Conservation (phyloP, 2,797 vertebrate species). For the Falco cherrug region DNA sequence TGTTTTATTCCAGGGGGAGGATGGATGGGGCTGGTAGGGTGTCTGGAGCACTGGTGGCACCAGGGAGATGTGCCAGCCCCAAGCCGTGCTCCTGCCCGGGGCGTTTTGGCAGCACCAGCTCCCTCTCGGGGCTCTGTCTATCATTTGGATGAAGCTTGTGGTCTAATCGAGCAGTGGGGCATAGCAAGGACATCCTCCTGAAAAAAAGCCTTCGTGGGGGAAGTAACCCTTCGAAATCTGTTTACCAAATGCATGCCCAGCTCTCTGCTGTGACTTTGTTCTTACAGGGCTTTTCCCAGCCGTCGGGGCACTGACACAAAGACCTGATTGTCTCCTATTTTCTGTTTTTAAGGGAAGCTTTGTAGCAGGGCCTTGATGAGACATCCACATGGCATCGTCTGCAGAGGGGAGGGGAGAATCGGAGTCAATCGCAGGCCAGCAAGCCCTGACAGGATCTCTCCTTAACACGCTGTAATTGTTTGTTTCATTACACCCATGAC, state of each 20-base stretch:
- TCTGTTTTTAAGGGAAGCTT: background rate
- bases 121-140: fast-evolving
- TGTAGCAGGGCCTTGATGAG: background rate
- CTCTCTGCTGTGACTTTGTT: background rate
- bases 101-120: background rate
- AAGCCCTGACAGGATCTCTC: background rate
- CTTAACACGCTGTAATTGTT: background rate
- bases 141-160: background rate
- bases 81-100: too few species aligned
- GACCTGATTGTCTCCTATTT: background rate
- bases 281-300: background rate
- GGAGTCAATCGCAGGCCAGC: fast-evolving
- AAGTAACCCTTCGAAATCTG: background rate
- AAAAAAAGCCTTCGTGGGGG: background rate
- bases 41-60: background rate
- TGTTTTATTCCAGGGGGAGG: background rate
- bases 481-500: background rate
- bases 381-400: background rate
- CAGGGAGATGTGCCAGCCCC: background rate
- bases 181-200: background rate
- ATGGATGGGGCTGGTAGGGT: background rate
- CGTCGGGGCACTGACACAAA: background rate
- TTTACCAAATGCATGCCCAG: background rate
- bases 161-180: fast-evolving
- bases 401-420: background rate